Percentiles rank a stretch among this genome's conserved stretches.
These are phyloP conservation scores for Salvator merianae DNA, from an alignment of 2,113 vertebrate species.

Conservation along the genomic window DNA sequence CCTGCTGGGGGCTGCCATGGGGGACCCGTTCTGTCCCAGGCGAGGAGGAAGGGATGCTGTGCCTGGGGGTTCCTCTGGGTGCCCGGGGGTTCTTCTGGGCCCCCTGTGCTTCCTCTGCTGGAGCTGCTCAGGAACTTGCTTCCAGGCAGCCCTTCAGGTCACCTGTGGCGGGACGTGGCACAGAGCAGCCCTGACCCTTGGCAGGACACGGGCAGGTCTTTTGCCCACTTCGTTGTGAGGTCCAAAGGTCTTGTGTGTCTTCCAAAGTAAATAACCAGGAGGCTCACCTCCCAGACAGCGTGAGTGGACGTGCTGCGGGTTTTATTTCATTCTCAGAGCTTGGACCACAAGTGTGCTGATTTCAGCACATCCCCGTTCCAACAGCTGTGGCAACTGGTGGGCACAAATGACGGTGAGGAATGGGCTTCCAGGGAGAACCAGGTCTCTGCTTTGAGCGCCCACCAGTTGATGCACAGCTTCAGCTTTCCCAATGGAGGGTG, in stretches of 20 bases:
- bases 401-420: background rate
- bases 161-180: too few relatives aligned
- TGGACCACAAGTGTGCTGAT: too few relatives aligned
- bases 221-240: background rate
- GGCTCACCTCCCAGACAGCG: accelerated
- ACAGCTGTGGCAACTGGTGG: too few relatives aligned
- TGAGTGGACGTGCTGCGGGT: background rate
- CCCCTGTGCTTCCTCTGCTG: background rate
- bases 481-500: too few relatives aligned
- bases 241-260: background rate
- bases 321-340: too few relatives aligned
- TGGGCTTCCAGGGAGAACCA: too few relatives aligned
- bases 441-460: too few relatives aligned
- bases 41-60: background rate
- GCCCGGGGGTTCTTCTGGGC: background rate
- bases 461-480: too few relatives aligned
- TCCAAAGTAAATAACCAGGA: background rate
- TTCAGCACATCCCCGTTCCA: too few relatives aligned
- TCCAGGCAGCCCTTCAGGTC: background rate
- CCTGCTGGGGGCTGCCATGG: background rate
- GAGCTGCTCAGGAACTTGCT: background rate
- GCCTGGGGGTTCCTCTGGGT: background rate
- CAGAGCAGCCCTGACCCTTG: background rate
- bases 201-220: background rate
- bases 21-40: background rate